phyloP scores from a whole-genome alignment of 2,797 vertebrate genomes.

The Borostomias antarcticus region DNA sequence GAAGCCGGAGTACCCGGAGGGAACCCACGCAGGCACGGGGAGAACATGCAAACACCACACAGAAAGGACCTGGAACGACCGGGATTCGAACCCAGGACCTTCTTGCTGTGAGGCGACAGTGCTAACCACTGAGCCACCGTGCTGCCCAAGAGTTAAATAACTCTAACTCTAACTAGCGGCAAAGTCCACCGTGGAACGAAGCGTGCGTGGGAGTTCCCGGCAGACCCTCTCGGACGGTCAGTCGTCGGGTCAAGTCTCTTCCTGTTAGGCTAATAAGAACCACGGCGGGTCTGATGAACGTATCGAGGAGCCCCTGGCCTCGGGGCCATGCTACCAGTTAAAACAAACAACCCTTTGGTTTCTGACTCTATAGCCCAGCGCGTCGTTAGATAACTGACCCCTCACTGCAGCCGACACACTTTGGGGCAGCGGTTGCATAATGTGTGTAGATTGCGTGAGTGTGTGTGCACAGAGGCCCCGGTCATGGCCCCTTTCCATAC shows the following conservation, averaged over 20 bases:
- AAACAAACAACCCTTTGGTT: slow-evolving; percentile 16
- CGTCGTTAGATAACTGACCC: slow-evolving; percentile 46
- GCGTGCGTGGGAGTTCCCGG: background rate
- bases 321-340: slow-evolving; percentile 7
- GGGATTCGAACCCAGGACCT: too few relatives aligned
- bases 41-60: too few relatives aligned
- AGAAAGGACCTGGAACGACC: too few relatives aligned
- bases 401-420: slow-evolving; percentile 36
- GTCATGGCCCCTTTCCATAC: slow-evolving; percentile 31
- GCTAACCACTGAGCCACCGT: too few relatives aligned
- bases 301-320: slow-evolving; percentile 2
- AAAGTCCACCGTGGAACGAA: background rate
- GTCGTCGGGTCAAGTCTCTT: slow-evolving; percentile 13
- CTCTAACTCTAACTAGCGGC: background rate
- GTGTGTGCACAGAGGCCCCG: background rate
- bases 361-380: slow-evolving; percentile 15
- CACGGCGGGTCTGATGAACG: background rate
- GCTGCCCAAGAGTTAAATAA: too few relatives aligned
- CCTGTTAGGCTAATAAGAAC: slow-evolving; percentile 12
- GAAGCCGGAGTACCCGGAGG: too few relatives aligned
- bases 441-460: slow-evolving; percentile 26
- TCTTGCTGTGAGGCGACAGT: too few relatives aligned
- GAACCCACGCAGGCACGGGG: too few relatives aligned
- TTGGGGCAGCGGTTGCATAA: slow-evolving; percentile 38
- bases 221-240: background rate